Conservation (phyloP, 2,888 invertebrate genomes). For the Sepioteuthis lessoniana region DNA sequence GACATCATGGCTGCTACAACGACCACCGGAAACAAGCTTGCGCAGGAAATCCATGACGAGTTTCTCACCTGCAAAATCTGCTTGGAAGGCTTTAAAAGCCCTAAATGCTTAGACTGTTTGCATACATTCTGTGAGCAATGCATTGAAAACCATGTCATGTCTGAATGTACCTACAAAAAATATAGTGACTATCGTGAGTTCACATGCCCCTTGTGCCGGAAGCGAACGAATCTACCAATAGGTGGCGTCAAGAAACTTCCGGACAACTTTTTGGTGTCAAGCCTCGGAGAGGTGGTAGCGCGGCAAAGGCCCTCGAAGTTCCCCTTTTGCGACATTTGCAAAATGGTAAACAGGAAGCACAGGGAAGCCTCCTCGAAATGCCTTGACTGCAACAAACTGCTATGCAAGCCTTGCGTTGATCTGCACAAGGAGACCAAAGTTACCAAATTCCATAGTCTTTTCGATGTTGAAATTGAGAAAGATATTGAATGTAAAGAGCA, state of each 20-base stretch:
- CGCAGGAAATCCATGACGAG: constrained; percentile 75
- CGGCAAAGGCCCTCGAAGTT: constrained; percentile 73
- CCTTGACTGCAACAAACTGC: constrained; percentile 75
- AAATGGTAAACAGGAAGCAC: constrained; percentile 72
- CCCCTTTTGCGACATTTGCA: constrained; percentile 75
- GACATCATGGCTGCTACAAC: constrained; percentile 60
- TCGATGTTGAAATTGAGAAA: constrained; percentile 75
- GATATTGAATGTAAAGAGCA: constrained; percentile 76
- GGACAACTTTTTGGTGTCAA: constrained; percentile 76
- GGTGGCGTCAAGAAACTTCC: constrained; percentile 76
- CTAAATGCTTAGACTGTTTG: constrained; percentile 75
- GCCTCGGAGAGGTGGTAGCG: constrained; percentile 72
- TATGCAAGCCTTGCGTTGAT: constrained; percentile 74
- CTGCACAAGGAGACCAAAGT: constrained; percentile 74
- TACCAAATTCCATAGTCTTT: constrained; percentile 74
- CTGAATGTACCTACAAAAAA: constrained; percentile 75
- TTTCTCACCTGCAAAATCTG: constrained; percentile 76
- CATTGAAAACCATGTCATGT: constrained; percentile 74
- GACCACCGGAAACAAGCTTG: constrained; percentile 69
- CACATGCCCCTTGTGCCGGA: constrained; percentile 76
- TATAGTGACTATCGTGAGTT: constrained; percentile 76
- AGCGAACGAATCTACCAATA: constrained; percentile 75
- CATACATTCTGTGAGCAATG: constrained; percentile 75
- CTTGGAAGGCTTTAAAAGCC: constrained; percentile 74
- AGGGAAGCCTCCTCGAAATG: constrained; percentile 75